Evolutionary conservation across 2,797 vertebrate genomes (phyloP), one percentile per base, ranked within the genome.

Genomic region (Lycodopsis pacificus): DNA sequence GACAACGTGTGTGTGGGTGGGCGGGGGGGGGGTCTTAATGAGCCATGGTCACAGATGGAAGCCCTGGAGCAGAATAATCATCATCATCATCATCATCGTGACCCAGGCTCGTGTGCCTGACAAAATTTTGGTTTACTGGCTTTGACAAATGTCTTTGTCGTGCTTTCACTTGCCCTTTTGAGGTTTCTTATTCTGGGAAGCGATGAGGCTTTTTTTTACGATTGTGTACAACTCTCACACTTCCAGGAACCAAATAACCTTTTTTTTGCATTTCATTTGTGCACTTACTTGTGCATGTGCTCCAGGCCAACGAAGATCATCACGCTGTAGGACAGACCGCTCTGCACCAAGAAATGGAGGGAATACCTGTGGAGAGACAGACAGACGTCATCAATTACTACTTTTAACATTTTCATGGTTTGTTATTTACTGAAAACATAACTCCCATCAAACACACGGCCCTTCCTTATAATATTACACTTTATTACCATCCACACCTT

Each of bases 311-410:
- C 95, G 68, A 97, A 89, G 91, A 97, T 91, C 96, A 99, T 99
- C 89, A 99, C 96, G 82, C 96, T 95, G 89, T 99, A 99, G 78
- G 97, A 97, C 84, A 99, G 94, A 72, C 97, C 97, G 69, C 96
- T 98, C 95, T 99, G 98, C 74, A 99, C 94, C 90, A 99, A 94
- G 94, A 99, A 99, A 90, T 99, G 97, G 94, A 99, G 97, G 93
- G 98, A 97, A 93, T 99, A 99, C 98, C 98, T 99, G 87, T 5
- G 56, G 53, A 86, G 72, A 79, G 32, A 85, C 51, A 79, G 32
- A 85, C 51, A 73, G n/a, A 83, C 36, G 61, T 5, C 25, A 59
- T 14, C 11, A 34, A 63, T 59, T 42, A 71, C 10, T 64, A 38
- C 22, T 49, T 10, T 54, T 4, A 4, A 38, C 32, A 57, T 61